phyloP scores from a whole-genome alignment of 2,888 invertebrate species.

The Anaspis maculata region DNA sequence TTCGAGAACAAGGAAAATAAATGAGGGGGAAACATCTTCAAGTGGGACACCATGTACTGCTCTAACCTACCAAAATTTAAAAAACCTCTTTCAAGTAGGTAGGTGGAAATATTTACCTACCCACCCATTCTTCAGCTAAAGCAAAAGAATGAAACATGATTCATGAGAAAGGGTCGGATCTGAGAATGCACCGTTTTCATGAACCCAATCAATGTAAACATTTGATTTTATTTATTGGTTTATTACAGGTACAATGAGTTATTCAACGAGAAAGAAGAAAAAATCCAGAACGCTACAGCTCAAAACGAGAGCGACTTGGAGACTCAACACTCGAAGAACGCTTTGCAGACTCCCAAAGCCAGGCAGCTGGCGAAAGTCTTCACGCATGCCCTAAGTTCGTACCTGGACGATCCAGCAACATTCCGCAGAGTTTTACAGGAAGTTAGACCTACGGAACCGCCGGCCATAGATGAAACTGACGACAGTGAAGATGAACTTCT shows the following conservation, averaged over 20 bases:
- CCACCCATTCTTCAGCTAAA: no score
- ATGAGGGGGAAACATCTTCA: no score
- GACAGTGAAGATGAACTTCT: constrained; percentile 53
- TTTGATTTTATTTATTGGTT: no score
- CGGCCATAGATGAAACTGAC: constrained; percentile 37
- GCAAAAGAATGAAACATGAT: no score
- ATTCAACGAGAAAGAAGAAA: constrained; percentile 34
- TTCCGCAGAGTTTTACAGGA: constrained; percentile 69
- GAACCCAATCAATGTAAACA: no score
- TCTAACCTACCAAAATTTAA: no score
- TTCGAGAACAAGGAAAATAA: no score
- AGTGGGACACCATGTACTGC: no score
- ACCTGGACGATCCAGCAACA: constrained; percentile 73
- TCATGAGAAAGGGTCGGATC: no score
- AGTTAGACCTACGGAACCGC: constrained; percentile 71
- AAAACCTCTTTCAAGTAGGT: no score
- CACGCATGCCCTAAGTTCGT: constrained; percentile 73
- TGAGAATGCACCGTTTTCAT: no score
- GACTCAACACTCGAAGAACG: constrained; percentile 56
- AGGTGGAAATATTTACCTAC: no score
- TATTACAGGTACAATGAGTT: constrained; percentile 49
- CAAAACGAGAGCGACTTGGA: constrained; percentile 45
- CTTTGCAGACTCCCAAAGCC: constrained; percentile 56
- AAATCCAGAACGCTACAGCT: constrained; percentile 6
- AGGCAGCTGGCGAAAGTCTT: constrained; percentile 77